phyloP scores from a whole-genome alignment of 2,113 vertebrate genomes.

The Aldabrachelys gigantea region DNA sequence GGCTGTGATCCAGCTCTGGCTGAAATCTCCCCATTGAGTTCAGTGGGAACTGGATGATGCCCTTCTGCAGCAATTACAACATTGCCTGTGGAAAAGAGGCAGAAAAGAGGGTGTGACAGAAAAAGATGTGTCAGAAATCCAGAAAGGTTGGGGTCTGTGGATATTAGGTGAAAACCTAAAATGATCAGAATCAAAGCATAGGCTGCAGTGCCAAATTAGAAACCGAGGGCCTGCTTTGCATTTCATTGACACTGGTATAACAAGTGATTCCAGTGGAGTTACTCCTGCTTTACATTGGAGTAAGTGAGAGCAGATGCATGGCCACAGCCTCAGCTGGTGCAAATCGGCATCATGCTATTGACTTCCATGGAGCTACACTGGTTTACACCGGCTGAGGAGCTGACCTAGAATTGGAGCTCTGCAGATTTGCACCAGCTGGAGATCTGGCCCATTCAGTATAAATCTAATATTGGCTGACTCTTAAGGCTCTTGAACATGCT shows the following conservation, averaged over 20 bases:
- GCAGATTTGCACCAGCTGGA: neutral
- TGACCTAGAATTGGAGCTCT: neutral
- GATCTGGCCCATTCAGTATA: neutral
- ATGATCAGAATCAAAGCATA: neutral
- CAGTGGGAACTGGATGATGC: neutral
- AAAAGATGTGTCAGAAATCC: neutral
- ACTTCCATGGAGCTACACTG: neutral
- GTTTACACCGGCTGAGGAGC: neutral
- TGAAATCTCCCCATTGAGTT: neutral
- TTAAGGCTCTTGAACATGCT: neutral
- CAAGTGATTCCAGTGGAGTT: neutral
- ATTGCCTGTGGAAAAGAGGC: neutral
- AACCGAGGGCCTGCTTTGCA: accelerated
- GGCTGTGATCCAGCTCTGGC: neutral
- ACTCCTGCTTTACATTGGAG: neutral
- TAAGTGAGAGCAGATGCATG: neutral
- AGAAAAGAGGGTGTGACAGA: neutral
- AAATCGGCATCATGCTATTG: neutral
- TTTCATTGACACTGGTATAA: neutral
- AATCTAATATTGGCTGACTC: accelerated
- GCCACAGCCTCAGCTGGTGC: neutral
- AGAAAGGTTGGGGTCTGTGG: too few relatives aligned
- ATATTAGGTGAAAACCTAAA: neutral
- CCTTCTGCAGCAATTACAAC: neutral
- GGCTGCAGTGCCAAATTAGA: neutral